Evolutionary conservation across 2,888 invertebrate genomes (phyloP).

Genomic region (Elmis aenea): DNA sequence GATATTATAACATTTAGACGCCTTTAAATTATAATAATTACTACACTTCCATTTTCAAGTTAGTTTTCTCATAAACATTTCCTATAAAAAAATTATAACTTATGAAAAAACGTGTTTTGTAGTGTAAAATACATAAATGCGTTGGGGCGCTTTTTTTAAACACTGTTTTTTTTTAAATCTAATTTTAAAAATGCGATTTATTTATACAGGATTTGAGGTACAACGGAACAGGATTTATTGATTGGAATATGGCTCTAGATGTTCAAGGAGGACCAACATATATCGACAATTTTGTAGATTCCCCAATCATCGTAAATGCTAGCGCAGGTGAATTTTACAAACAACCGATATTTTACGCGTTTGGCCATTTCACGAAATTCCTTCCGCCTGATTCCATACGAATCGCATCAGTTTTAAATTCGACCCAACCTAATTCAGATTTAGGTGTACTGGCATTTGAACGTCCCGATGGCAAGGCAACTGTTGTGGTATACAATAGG

Average conservation of each 20-base stretch:
- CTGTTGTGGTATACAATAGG: slow-evolving; percentile 53
- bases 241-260: slow-evolving; percentile 80
- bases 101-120: background rate
- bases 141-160: slow-evolving; percentile 57
- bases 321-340: slow-evolving; percentile 69
- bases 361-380: slow-evolving; percentile 68
- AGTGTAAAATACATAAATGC: too few relatives aligned
- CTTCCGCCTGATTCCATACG: slow-evolving; percentile 55
- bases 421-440: slow-evolving; percentile 30
- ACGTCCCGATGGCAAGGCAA: slow-evolving; percentile 49
- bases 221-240: slow-evolving; percentile 75
- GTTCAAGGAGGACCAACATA: slow-evolving; percentile 72
- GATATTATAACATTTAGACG: too few relatives aligned
- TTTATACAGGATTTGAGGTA: slow-evolving; percentile 60
- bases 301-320: slow-evolving; percentile 63
- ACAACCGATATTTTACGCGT: slow-evolving; percentile 78
- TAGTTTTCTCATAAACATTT: background rate
- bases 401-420: slow-evolving; percentile 33
- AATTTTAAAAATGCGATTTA: slow-evolving; percentile 1
- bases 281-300: slow-evolving; percentile 69
- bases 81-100: slow-evolving; percentile 1
- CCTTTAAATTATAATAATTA: too few relatives aligned
- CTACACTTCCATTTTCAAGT: too few relatives aligned
- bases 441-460: slow-evolving; percentile 49
- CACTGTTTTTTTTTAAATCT: slow-evolving; percentile 1